These are phyloP conservation scores for Brachyalestes nurse DNA, from an alignment of 2,797 vertebrate genomes.

Conservation along the genomic window DNA sequence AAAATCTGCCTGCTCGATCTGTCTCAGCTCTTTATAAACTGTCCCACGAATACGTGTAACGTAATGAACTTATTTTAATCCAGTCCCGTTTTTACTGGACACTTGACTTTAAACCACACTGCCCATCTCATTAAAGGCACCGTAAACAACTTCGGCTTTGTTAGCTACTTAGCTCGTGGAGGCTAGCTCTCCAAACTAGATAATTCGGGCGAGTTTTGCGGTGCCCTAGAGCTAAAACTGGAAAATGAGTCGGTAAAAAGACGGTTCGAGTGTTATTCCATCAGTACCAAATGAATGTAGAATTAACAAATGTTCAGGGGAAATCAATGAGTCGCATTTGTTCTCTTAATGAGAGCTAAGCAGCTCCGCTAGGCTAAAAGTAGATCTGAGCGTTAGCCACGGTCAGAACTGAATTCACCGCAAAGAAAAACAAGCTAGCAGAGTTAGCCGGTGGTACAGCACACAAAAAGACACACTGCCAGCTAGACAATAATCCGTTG, in stretches of 20 bases:
- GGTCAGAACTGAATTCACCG: neutral
- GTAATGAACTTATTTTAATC: neutral
- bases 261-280: too few relatives aligned
- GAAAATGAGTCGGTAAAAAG: neutral
- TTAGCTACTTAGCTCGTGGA: conserved; percentile 39
- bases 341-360: too few relatives aligned
- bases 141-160: conserved; percentile 44
- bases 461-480: neutral
- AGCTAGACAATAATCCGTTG: neutral
- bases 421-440: neutral
- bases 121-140: neutral
- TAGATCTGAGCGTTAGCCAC: neutral
- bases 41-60: neutral
- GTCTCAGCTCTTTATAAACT: neutral
- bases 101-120: neutral
- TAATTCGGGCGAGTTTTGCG: neutral
- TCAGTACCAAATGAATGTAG: too few relatives aligned
- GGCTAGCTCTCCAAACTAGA: conserved; percentile 8
- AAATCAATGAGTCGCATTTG: too few relatives aligned
- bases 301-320: too few relatives aligned
- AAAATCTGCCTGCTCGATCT: neutral
- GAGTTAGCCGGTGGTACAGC: neutral
- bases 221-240: neutral
- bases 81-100: neutral
- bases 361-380: too few relatives aligned